Evolutionary conservation across 2,888 invertebrate genomes (phyloP).

Genomic region (Therioaphis trifolii): DNA sequence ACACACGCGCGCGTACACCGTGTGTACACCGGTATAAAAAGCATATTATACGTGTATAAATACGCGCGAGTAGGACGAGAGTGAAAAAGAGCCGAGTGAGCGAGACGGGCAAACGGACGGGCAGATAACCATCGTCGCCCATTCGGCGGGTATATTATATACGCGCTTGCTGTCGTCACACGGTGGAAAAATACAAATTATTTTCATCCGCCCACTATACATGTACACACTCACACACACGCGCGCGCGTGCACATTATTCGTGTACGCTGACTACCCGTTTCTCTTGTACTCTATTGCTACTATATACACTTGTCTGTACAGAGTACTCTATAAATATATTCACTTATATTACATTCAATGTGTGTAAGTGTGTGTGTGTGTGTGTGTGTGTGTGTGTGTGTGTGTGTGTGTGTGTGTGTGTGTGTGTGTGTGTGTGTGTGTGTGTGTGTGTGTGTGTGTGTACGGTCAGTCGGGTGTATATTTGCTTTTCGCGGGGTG

Average conservation of each 20-base stretch:
- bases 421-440: no score
- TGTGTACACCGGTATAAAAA: background rate
- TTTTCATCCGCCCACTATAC: constrained; percentile 59
- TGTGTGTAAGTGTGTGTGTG: no score
- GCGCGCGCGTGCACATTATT: background rate
- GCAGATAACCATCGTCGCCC: constrained; percentile 55
- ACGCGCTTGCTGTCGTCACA: constrained; percentile 27
- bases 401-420: no score
- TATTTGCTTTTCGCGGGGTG: background rate
- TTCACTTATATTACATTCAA: no score
- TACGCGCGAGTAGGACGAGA: background rate
- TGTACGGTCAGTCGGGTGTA: background rate
- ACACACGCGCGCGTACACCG: background rate
- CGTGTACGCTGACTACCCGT: background rate
- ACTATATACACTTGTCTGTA: no score
- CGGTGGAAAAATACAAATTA: constrained; percentile 61
- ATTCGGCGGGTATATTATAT: constrained; percentile 5
- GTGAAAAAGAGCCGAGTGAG: background rate
- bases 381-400: no score
- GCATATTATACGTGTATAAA: background rate
- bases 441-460: no score
- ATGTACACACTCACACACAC: background rate
- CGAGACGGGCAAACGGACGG: no score
- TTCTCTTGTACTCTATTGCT: background rate
- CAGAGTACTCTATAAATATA: no score